Base-by-base conservation (phyloP, 1,140 invertebrate species). In the Armadillidium nasatum region DNA sequence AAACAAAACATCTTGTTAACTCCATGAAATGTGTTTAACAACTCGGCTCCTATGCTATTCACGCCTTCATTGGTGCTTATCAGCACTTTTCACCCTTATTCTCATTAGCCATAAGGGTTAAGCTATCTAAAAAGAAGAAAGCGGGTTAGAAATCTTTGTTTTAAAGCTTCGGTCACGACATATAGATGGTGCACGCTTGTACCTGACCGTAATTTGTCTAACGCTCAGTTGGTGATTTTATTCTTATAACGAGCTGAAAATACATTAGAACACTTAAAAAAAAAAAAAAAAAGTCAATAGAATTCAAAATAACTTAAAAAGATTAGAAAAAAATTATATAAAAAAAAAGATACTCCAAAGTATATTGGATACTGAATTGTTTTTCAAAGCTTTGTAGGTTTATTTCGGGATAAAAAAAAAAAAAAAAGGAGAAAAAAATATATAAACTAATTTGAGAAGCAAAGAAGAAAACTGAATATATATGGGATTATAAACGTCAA, bases 1-100 rank as follows among this genome's bases (percentile, higher is more conserved):
- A 60, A 60, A 60, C 50, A 4, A 60, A 60, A 60, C 50, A 60
- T 60, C 50, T 60, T 60, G 50, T 60, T 60, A 60, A 60, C 50
- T 60, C 19, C 50, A 60, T 60, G 50, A 60, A 60, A 60, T 60
- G 50, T 60, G 50, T 60, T 60, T 60, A 60, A 60, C 50, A 60
- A 60, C 19, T 60, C 50, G 19, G 50, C 50, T 60, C 50, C 50
- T 19, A 60, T 13, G 50, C 50, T 60, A 60, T 60, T 60, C 50
- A 60, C 50, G 50, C 50, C 50, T 60, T 60, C 19, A 60, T 3
- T 4, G 50, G 50, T 60, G 19, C 50, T 15, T 60, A 15, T 60
- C 50, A 60, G 11, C 19, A 19, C 50, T 60, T 60, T 60, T 60
- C 50, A 60, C 11, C 50, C 50, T 7, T 60, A 13, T 60, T 60